Percentiles rank a stretch among this genome's conserved stretches.
Evolutionary conservation across 2,113 vertebrate genomes (phyloP).

Genomic region (Speoplatyrhinus poulsoni): DNA sequence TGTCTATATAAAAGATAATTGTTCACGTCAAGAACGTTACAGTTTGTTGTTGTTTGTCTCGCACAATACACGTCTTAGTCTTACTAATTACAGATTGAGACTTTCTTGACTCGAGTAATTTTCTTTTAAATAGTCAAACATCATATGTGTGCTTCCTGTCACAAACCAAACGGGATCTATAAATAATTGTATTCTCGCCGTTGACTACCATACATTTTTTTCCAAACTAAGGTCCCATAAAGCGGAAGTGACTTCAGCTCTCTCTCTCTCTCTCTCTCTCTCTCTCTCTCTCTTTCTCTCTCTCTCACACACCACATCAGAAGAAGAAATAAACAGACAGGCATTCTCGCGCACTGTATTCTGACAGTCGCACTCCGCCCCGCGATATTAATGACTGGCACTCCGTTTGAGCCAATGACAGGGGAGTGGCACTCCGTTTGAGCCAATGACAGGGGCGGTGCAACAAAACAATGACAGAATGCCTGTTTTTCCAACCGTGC

Average conservation of each 20-base stretch:
- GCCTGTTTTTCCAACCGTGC: slow-evolving; percentile 64
- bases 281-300: background rate
- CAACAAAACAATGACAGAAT: slow-evolving; percentile 76
- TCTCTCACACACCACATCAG: slow-evolving; percentile 49
- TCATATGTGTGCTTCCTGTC: no score
- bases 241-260: background rate
- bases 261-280: background rate
- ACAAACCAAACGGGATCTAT: no score
- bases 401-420: slow-evolving; percentile 63
- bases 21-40: no score
- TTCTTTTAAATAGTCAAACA: no score
- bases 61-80: no score
- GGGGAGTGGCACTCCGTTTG: slow-evolving; percentile 69
- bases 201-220: no score
- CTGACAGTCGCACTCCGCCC: slow-evolving; percentile 61
- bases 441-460: slow-evolving; percentile 66
- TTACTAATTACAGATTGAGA: no score
- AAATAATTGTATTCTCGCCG: no score
- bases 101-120: no score
- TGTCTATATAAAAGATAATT: no score
- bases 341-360: slow-evolving; percentile 48
- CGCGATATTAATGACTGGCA: slow-evolving; percentile 54
- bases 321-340: slow-evolving; percentile 26
- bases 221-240: no score
- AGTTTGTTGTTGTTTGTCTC: no score